Evolutionary conservation across 2,113 vertebrate species (phyloP), one percentile per base, ranked within the genome.

Genomic region (Cardinalis cardinalis): DNA sequence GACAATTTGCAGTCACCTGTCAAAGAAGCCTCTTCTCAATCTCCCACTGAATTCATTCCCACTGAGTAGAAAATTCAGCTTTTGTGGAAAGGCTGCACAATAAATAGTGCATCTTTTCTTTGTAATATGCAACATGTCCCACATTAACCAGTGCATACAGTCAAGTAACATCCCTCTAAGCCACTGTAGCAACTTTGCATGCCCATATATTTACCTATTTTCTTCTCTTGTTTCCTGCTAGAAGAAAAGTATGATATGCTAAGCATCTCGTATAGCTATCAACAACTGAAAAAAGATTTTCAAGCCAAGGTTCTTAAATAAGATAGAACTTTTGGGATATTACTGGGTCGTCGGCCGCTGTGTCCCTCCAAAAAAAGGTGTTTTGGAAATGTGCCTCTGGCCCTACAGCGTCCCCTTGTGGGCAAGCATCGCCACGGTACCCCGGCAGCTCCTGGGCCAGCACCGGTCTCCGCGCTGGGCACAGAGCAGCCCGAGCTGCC

Each of bases 381-480:
- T 63, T 88, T 18, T 58, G 13, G 56, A 24, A 23, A 49, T 4
- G 8, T 10, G 31, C 34, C 38, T 66, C 40, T 36, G 23, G 10
- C 64, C 63, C 40, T 41, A 17, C 43, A 79, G 74, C 55, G n/a
- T 31, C 36, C 40, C 72, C 64, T 46, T 59, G 92, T 66, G 95
- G 59, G n/a, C 51, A 41, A 58, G 68, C 16, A 1, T 7, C 1
- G 19, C n/a, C 25, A 5, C 6, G 58, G n/a, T n/a, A 51, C 71
- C 19, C 18, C 31, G 31, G 55, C n/a, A 8, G 23, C n/a, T 6
- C 15, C 28, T 2, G 23, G 24, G 53, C 23, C 46, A 2, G 53
- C 46, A 0, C 53, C 4, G 0, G 32, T 72, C 44, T 13, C 38
- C 5, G 63, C 14, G 12, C 60, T 19, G 48, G 44, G 14, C n/a